phyloP scores from a whole-genome alignment of 2,888 invertebrate genomes.

The Cynaeus angustus region DNA sequence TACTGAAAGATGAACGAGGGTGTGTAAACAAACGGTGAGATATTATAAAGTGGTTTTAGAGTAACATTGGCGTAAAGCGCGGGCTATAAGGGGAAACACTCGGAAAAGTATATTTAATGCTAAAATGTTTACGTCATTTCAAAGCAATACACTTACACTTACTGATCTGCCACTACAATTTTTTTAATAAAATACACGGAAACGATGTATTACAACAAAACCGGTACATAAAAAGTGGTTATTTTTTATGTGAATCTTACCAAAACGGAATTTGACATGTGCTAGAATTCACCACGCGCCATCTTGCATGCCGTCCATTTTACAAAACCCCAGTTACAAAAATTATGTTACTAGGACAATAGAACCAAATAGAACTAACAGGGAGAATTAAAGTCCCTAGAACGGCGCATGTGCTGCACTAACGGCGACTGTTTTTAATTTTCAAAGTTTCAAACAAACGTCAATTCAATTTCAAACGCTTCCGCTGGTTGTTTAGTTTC shows the following conservation, averaged over 20 bases:
- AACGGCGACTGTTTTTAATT: too few relatives aligned
- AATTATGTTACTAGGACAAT: neutral
- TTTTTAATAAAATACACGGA: neutral
- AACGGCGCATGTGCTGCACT: too few relatives aligned
- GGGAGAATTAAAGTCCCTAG: neutral
- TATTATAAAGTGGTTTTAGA: constrained; percentile 31
- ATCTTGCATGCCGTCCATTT: constrained; percentile 60
- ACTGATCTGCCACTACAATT: constrained; percentile 25
- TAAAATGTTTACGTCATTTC: constrained; percentile 66
- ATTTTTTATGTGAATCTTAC: constrained; percentile 61
- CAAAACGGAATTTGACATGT: constrained; percentile 69
- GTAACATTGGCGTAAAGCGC: neutral
- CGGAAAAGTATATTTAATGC: constrained; percentile 46
- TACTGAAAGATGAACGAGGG: neutral
- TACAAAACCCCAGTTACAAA: constrained; percentile 5
- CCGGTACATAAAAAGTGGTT: constrained; percentile 31
- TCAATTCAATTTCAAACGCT: too few relatives aligned
- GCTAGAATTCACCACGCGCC: constrained; percentile 69
- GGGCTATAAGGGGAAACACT: constrained; percentile 1
- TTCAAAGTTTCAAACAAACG: too few relatives aligned
- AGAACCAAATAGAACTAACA: neutral
- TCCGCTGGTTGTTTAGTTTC: too few relatives aligned
- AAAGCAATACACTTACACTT: constrained; percentile 28
- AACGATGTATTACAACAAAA: constrained; percentile 8
- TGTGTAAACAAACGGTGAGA: neutral